These are phyloP conservation scores for Oryctolagus cuniculus DNA, from an alignment of 2,113 vertebrate species.

Conservation along the genomic window DNA sequence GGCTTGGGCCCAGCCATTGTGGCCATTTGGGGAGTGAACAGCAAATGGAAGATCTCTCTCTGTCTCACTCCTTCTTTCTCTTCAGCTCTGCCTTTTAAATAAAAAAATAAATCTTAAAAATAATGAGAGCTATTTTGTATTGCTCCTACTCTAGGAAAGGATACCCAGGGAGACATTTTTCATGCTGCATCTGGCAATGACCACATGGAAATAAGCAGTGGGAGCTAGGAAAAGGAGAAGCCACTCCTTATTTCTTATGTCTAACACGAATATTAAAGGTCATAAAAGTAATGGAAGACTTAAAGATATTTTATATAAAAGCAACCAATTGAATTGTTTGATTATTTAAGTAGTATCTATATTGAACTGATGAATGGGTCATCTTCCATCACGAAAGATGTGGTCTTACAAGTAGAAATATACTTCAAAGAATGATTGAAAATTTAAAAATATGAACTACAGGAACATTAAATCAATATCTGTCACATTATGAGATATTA, in stretches of 20 bases:
- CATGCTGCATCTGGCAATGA: neutral
- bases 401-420: constrained; percentile 39
- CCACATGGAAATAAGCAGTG: neutral
- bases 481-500: neutral
- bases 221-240: neutral
- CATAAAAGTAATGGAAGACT: neutral
- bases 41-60: too few species aligned
- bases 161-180: neutral
- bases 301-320: neutral
- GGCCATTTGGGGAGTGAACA: too few species aligned
- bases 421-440: constrained; percentile 14
- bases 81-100: too few species aligned
- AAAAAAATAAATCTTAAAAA: neutral
- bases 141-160: neutral
- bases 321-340: neutral
- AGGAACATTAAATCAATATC: constrained; percentile 15
- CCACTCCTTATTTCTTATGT: neutral
- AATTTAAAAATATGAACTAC: neutral
- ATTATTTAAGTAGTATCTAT: constrained; percentile 4
- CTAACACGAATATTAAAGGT: neutral
- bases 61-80: too few species aligned
- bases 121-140: neutral
- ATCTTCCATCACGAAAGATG: neutral
- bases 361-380: neutral
- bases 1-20: too few species aligned